Evolutionary conservation across 2,888 invertebrate genomes (phyloP).

Genomic region (Pristionchus fissidentatus): DNA sequence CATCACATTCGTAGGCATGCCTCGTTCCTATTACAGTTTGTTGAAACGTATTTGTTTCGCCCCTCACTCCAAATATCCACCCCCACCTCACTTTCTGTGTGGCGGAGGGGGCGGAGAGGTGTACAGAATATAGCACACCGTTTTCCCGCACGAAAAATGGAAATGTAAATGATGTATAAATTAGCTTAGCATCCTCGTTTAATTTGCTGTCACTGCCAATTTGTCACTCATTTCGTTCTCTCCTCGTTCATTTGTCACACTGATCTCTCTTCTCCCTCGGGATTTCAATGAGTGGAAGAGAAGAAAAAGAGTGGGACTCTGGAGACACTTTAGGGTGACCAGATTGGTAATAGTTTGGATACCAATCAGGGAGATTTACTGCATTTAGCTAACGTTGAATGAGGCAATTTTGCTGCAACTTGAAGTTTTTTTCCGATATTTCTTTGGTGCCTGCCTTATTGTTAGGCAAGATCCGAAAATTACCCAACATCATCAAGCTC

Average conservation of each 20-base stretch:
- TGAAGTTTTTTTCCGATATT: no score
- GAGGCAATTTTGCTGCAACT: no score
- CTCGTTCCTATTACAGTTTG: no score
- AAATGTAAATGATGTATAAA: no score
- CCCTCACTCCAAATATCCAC: no score
- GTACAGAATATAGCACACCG: not conserved
- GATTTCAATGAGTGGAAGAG: not conserved
- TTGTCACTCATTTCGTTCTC: not conserved
- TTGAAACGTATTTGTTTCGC: no score
- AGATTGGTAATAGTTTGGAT: not conserved
- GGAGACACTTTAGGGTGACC: not conserved
- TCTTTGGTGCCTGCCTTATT: not conserved
- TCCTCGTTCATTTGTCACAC: not conserved
- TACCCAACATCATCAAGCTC: no score
- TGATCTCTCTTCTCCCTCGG: constrained; percentile 8
- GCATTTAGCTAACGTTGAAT: not conserved
- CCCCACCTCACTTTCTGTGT: no score
- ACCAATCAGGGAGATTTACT: constrained; percentile 1
- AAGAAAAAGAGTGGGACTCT: constrained; percentile 12
- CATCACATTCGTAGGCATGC: no score
- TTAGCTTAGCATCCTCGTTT: not conserved
- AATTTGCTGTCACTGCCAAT: not conserved
- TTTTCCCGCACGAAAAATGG: not conserved
- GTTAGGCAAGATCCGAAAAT: not conserved
- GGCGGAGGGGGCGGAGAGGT: no score